These are phyloP conservation scores for Erebia ligea DNA, from an alignment of 2,888 invertebrate genomes.

Conservation along the genomic window DNA sequence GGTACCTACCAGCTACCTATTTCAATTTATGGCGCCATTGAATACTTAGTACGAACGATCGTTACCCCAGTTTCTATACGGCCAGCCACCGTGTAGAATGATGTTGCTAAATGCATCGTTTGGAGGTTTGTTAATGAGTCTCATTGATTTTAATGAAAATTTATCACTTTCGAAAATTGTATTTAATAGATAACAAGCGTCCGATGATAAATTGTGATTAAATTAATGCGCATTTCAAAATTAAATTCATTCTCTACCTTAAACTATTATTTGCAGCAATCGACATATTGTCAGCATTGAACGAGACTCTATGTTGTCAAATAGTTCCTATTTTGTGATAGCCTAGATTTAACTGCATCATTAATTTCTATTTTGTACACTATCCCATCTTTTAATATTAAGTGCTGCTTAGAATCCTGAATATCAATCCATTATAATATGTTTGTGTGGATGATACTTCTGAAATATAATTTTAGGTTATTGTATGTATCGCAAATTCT, in stretches of 20 bases:
- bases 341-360: too few relatives aligned
- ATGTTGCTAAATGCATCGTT: slow-evolving; percentile 31
- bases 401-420: not conserved
- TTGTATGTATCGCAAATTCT: not conserved
- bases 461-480: not conserved
- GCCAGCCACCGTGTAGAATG: slow-evolving; percentile 26
- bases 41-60: slow-evolving; percentile 57
- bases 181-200: slow-evolving; percentile 18
- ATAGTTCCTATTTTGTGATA: too few relatives aligned
- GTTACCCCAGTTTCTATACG: slow-evolving; percentile 63
- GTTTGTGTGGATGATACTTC: not conserved
- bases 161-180: slow-evolving; percentile 21
- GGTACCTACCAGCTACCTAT: slow-evolving; percentile 36
- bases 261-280: too few relatives aligned
- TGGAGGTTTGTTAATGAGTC: slow-evolving; percentile 21
- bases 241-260: not conserved
- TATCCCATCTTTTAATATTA: too few relatives aligned
- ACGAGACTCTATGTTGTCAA: too few relatives aligned
- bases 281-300: too few relatives aligned
- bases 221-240: not conserved
- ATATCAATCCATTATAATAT: not conserved
- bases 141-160: slow-evolving; percentile 24
- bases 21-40: slow-evolving; percentile 76
- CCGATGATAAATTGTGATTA: not conserved
- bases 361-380: too few relatives aligned